Conservation (phyloP, 2,888 invertebrate genomes). For the Podotricha telesiphe region DNA sequence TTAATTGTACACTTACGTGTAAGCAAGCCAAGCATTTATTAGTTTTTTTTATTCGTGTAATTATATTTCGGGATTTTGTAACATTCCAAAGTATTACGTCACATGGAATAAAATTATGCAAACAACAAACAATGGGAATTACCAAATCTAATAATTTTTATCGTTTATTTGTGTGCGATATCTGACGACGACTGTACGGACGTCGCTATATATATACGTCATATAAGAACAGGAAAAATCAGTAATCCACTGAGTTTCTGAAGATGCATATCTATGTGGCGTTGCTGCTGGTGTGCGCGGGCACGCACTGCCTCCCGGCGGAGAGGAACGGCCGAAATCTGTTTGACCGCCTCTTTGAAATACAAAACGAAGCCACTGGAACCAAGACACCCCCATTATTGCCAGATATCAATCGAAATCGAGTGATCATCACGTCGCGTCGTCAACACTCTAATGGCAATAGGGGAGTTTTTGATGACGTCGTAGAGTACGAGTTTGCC, state of each 20-base stretch:
- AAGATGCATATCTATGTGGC: conserved; percentile 42
- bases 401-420: conserved; percentile 20
- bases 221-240: conserved; percentile 42
- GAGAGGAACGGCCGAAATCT: not conserved
- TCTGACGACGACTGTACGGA: conserved; percentile 35
- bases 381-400: not conserved
- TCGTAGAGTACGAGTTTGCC: conserved; percentile 39
- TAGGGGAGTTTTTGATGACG: not conserved
- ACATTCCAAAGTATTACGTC: no score
- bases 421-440: conserved; percentile 21
- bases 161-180: conserved; percentile 8
- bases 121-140: not conserved
- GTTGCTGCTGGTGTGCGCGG: conserved; percentile 36
- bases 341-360: not conserved
- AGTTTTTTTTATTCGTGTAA: no score
- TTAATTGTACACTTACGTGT: no score
- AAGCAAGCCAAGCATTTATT: no score
- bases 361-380: not conserved
- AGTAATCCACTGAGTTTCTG: conserved; percentile 43
- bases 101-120: no score
- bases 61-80: no score
- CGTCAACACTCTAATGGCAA: not conserved
- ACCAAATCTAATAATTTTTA: not conserved
- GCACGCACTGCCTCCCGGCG: conserved; percentile 26
- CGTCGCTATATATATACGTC: conserved; percentile 47